phyloP scores from a whole-genome alignment of 2,888 invertebrate genomes.

The Athalia rosae region DNA sequence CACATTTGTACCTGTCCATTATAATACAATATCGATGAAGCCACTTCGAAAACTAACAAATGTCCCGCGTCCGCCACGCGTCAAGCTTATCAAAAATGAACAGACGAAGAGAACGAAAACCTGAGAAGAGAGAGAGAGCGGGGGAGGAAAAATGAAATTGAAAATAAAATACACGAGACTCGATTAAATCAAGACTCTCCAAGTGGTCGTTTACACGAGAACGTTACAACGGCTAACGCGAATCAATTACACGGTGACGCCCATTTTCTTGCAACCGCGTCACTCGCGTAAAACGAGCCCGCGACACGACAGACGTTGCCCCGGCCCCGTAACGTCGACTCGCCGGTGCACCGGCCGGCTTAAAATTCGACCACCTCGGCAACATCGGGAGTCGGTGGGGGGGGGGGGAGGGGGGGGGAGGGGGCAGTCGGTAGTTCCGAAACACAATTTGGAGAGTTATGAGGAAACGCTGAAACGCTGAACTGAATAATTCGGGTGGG shows the following conservation, averaged over 20 bases:
- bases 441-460: slow-evolving; percentile 51
- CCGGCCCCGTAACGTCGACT: not conserved
- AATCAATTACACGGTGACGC: slow-evolving; percentile 32
- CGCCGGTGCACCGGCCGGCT: not conserved
- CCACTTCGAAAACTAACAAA: slow-evolving; percentile 39
- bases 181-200: not conserved
- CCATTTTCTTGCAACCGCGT: not conserved
- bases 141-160: not conserved
- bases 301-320: not conserved
- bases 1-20: slow-evolving; percentile 44
- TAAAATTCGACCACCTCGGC: not conserved
- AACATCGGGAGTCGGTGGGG: no score
- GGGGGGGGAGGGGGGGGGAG: no score
- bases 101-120: not conserved
- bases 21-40: slow-evolving; percentile 42
- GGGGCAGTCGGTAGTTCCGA: slow-evolving; percentile 13
- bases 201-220: not conserved
- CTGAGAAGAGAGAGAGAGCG: not conserved
- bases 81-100: slow-evolving; percentile 12
- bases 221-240: slow-evolving; percentile 27
- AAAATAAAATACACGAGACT: not conserved
- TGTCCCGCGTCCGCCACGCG: slow-evolving; percentile 29
- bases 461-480: slow-evolving; percentile 60
- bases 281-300: slow-evolving; percentile 28
- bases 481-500: slow-evolving; percentile 66